These are phyloP conservation scores for Cuculus canorus DNA, from an alignment of 2,797 vertebrate species.

Conservation along the genomic window DNA sequence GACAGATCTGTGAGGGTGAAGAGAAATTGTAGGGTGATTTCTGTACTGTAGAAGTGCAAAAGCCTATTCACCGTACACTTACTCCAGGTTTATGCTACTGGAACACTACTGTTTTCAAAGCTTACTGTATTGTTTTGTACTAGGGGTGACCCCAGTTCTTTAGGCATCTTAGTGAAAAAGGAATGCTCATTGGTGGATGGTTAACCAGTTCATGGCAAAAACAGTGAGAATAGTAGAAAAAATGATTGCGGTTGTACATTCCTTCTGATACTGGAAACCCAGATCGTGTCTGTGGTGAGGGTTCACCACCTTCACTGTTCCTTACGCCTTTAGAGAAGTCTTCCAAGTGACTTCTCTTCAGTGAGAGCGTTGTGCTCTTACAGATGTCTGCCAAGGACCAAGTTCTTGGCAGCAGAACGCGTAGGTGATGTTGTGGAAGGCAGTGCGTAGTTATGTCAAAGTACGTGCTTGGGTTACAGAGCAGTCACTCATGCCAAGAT, in stretches of 20 bases:
- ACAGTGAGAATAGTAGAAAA: background rate
- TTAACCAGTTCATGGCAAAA: background rate
- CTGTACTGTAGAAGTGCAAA: background rate
- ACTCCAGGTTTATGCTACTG: background rate
- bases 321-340: background rate
- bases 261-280: background rate
- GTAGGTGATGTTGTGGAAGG: background rate
- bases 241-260: accelerated
- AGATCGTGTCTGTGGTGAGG: background rate
- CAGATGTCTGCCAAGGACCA: background rate
- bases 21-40: background rate
- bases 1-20: background rate
- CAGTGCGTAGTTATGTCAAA: accelerated
- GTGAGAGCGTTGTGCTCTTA: background rate
- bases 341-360: background rate
- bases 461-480: background rate
- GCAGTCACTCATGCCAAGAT: background rate
- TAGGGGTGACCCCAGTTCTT: background rate
- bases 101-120: background rate
- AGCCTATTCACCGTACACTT: background rate
- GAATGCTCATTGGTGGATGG: background rate
- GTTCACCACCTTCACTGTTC: background rate
- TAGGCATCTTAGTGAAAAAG: background rate
- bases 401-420: background rate
- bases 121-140: background rate